Evolutionary conservation across 1,140 invertebrate genomes (phyloP).

Genomic region (Platorchestia sp.): DNA sequence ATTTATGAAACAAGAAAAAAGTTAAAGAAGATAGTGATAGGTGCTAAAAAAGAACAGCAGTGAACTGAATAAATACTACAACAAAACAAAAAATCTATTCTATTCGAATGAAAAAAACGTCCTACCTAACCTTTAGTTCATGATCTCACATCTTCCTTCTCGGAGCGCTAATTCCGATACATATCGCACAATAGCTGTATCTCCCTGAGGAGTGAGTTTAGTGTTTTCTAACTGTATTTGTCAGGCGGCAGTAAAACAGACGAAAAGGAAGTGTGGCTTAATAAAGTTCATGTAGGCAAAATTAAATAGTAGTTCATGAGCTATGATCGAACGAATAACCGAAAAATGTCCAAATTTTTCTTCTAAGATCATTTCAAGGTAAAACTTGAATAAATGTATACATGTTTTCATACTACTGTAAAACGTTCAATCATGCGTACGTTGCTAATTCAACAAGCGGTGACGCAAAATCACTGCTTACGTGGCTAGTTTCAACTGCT

Average conservation of each 20-base stretch:
- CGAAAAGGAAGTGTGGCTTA: neutral
- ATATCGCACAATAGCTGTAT: no score
- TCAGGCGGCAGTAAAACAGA: neutral
- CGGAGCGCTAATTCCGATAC: no score
- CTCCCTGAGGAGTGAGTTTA: no score
- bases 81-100: no score
- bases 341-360: neutral
- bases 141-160: no score
- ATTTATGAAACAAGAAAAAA: no score
- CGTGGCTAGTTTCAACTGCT: neutral
- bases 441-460: neutral
- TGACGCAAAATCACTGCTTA: neutral
- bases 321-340: neutral
- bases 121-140: no score
- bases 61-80: no score
- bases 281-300: neutral
- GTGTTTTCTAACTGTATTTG: neutral
- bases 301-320: neutral
- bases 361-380: neutral
- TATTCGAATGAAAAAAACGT: no score
- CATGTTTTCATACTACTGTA: neutral
- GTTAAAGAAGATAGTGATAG: no score
- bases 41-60: no score
- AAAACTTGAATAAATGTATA: neutral
- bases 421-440: neutral